These are phyloP conservation scores for Myripristis murdjan DNA, from an alignment of 2,797 vertebrate species.

Conservation along the genomic window DNA sequence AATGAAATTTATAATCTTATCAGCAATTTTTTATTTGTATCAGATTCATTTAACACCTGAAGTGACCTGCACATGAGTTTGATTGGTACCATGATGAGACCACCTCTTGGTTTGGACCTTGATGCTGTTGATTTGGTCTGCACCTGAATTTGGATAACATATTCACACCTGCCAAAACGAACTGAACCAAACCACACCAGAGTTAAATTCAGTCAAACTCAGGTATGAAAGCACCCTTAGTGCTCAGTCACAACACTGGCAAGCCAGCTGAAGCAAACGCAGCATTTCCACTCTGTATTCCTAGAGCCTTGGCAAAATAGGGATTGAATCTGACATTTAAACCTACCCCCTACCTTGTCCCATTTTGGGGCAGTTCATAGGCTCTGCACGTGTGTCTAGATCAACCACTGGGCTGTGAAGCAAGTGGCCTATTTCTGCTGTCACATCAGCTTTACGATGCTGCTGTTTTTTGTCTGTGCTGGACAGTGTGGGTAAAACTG, in stretches of 20 bases:
- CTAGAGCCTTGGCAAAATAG: background rate
- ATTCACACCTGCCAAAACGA: too few species aligned
- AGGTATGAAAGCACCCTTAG: background rate
- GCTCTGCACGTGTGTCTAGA: background rate
- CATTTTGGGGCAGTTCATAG: background rate
- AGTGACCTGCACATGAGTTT: too few species aligned
- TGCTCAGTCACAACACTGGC: background rate
- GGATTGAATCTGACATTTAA: background rate
- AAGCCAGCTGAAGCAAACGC: background rate
- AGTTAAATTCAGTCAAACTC: too few species aligned
- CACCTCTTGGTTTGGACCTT: too few species aligned
- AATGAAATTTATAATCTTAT: too few species aligned
- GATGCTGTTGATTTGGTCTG: too few species aligned
- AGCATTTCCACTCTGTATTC: background rate
- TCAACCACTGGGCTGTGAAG: background rate
- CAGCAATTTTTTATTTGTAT: too few species aligned
- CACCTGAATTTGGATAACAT: too few species aligned
- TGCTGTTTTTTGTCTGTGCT: constrained; percentile 1
- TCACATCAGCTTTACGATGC: background rate
- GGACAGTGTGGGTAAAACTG: background rate
- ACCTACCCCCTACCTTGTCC: background rate
- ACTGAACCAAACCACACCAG: too few species aligned
- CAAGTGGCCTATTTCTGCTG: background rate
- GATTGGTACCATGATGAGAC: too few species aligned
- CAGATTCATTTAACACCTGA: too few species aligned